Evolutionary conservation across 2,113 vertebrate genomes (phyloP), one percentile per base, ranked within the genome.

Genomic region (Barnardius zonarius): DNA sequence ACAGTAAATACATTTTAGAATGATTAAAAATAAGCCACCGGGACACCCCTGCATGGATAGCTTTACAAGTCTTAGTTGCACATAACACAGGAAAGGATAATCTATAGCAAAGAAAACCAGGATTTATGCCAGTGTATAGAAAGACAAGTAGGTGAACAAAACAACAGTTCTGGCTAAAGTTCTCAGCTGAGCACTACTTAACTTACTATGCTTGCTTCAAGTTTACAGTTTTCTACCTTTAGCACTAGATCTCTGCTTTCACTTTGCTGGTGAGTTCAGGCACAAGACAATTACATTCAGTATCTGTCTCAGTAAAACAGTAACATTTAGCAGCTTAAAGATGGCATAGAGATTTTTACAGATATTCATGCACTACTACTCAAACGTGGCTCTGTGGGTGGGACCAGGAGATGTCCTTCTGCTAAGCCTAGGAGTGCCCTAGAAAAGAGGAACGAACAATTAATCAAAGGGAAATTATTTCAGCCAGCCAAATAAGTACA

Each of bases 351-450:
- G 20, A 72, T 94, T 92, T 92, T 93, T 93, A 93, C 30, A 91
- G 70, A 48, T 86, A 82, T 76, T 92, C 90, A 48, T 78, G 92
- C 43, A 77, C 74, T 55, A 97, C 97, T 98, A 99, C 83, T 99
- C 99, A 96, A 99, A 99, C 2, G 98, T 97, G 83, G 98, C 95
- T 97, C 98, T 98, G 90, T 98, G 98, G 28, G 99, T 98, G 52
- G 99, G 98, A 94, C 98, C 98, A 22, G 99, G 99, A 63, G 99
- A 99, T 11, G 97, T 98, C 97, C 99, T 99, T 83, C 99, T 99
- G 98, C 98, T 97, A 79, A 99, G 98, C 75, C 99, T 98, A 41
- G 99, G 99, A 7, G 99, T 99, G 84, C 99, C 98, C 99, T 99
- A 59, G 91, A 97, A 94, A 93, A 93, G 37, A 91, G 24, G 37